These are phyloP conservation scores for Leguminivora glycinivorella DNA, from an alignment of 1,140 invertebrate species.

Conservation along the genomic window DNA sequence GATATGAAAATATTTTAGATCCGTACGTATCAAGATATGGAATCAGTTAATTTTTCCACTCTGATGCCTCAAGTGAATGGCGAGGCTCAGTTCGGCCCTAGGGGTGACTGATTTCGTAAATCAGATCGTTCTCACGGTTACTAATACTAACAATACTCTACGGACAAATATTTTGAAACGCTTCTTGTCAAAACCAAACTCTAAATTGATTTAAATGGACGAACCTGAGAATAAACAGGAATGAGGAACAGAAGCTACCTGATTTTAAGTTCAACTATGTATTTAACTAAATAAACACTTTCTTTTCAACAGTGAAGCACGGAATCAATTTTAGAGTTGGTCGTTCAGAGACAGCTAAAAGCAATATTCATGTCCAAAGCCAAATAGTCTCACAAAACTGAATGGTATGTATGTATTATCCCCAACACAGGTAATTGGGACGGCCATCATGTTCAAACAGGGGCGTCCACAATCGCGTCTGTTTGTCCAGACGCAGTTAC, in stretches of 20 bases:
- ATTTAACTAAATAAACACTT: constrained; percentile 1
- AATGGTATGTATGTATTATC: constrained; percentile 9
- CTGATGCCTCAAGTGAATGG: constrained; percentile 66
- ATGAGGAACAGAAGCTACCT: neutral
- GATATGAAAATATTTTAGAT: constrained; percentile 49
- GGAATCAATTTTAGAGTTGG: neutral
- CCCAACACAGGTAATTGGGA: constrained; percentile 23
- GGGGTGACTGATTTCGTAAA: constrained; percentile 49
- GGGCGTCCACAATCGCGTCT: constrained; percentile 9
- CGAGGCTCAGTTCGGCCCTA: constrained; percentile 50
- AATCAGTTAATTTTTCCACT: constrained; percentile 73
- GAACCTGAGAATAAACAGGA: neutral
- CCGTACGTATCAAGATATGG: constrained; percentile 56
- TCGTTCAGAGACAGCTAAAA: neutral
- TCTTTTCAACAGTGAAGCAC: no score
- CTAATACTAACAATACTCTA: constrained; percentile 25
- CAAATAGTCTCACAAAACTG: constrained; percentile 5
- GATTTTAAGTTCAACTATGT: neutral
- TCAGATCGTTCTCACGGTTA: constrained; percentile 58
- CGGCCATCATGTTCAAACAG: constrained; percentile 24
- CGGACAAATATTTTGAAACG: neutral
- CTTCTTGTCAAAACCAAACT: neutral
- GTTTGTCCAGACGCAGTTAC: constrained; percentile 29
- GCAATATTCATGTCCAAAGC: neutral
- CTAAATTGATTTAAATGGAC: neutral